Percentiles rank a stretch among this genome's conserved stretches.
These are phyloP conservation scores for Timandra comae DNA, from an alignment of 2,888 invertebrate species.

Conservation along the genomic window DNA sequence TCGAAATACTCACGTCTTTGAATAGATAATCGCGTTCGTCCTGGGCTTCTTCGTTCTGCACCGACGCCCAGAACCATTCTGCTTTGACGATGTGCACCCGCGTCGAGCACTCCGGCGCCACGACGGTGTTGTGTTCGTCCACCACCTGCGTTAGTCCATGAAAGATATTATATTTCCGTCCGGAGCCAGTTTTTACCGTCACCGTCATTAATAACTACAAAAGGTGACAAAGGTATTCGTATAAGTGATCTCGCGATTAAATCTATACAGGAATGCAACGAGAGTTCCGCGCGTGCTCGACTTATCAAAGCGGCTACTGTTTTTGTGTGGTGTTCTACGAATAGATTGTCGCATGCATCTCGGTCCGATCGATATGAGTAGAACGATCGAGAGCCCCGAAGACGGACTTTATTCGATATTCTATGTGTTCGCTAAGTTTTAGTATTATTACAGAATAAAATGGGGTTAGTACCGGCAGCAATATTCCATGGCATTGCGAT, in stretches of 20 bases:
- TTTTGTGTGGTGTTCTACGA: constrained; percentile 26
- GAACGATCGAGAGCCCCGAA: constrained; percentile 21
- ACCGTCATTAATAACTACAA: not conserved
- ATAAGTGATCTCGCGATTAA: constrained; percentile 15
- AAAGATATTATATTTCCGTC: too few species aligned
- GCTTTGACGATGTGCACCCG: constrained; percentile 89
- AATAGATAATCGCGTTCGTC: constrained; percentile 93
- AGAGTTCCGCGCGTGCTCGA: constrained; percentile 30
- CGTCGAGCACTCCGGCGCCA: constrained; percentile 82
- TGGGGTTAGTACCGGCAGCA: constrained; percentile 78
- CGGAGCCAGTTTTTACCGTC: too few species aligned
- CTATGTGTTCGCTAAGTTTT: constrained; percentile 59
- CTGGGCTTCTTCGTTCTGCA: constrained; percentile 95
- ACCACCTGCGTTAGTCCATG: constrained; percentile 89
- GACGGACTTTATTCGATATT: constrained; percentile 31
- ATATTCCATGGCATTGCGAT: constrained; percentile 74
- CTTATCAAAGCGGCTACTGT: constrained; percentile 38
- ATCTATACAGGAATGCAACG: too few species aligned
- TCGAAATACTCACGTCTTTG: constrained; percentile 87
- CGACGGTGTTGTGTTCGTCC: constrained; percentile 85
- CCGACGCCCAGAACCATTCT: constrained; percentile 99
- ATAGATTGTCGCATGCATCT: constrained; percentile 53
- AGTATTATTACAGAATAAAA: constrained; percentile 71
- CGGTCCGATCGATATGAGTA: constrained; percentile 19
- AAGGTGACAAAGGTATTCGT: not conserved